Base-by-base conservation (phyloP, 1,140 invertebrate genomes). In the Globodera ellingtonae region DNA sequence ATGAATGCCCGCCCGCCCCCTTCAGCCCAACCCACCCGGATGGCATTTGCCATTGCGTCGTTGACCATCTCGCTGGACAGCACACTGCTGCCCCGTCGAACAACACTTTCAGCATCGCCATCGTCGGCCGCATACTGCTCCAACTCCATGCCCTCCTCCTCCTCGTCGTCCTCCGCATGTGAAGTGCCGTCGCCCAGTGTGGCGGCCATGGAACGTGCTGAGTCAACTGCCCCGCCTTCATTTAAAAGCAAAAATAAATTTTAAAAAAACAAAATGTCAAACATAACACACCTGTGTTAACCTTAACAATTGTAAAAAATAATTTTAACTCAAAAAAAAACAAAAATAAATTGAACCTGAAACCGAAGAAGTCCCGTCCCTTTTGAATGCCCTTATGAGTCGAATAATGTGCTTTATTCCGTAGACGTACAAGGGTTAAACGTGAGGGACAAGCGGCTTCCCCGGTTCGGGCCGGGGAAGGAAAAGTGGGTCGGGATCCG, bases 41-140 rank as follows among this genome's bases (percentile, higher is more conserved):
- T 52, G 65, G 73, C 73, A 7, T 62, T n/a, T 75, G 52, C 75
- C 65, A 77, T 77, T 18, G 69, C 75, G 13, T 52, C 24, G 69
- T 69, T 62, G 69, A 77, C 24, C 48, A 77, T 67, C 47, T 77
- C 62, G 8, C 18, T 13, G 48, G 59, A 50, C 48, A 77, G 52
- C 50, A 5, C 56, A 67, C 75, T 77, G 50, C 73, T 75, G 56
- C 56, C 15, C 65, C 73, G 56, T 52, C 50, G 15, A 52, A 44
- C 15, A 62, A 62, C 56, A 62, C 56, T 62, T 3, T 62, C 56
- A 13, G 5, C 1, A 62, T 62, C 18, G 52, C 52, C 52, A 3
- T 3, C 52, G 52, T 52, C 52, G 8, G 8, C 52, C 52, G 52
- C 52, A 15, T 15, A 62, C 56, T 62, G 10, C 56, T 62, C 56